Evolutionary conservation across 2,888 invertebrate species (phyloP).

Genomic region (Argynnis bischoffii): DNA sequence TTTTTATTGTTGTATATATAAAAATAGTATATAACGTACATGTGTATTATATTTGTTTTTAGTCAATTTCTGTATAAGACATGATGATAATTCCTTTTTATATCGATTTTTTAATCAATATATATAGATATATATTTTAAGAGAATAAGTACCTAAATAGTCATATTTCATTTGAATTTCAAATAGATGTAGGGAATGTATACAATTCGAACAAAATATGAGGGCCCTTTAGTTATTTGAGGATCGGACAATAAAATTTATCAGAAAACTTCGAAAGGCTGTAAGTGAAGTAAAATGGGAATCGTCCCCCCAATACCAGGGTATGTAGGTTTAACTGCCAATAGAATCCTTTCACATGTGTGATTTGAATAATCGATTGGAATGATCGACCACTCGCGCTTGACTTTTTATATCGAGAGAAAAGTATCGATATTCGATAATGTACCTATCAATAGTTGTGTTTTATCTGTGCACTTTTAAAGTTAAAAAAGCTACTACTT

Average conservation of each 20-base stretch:
- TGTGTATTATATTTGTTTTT: neutral
- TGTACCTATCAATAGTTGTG: neutral
- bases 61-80: neutral
- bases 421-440: slow-evolving; percentile 5
- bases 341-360: slow-evolving; percentile 39
- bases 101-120: neutral
- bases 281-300: slow-evolving; percentile 65
- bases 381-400: slow-evolving; percentile 8
- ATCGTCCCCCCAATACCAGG: slow-evolving; percentile 75
- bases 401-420: slow-evolving; percentile 9
- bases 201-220: slow-evolving; percentile 8
- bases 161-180: too few species aligned
- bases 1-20: slow-evolving; percentile 5
- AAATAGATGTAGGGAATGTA: neutral
- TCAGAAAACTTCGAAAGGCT: slow-evolving; percentile 61
- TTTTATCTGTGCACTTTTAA: too few species aligned
- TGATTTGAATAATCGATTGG: slow-evolving; percentile 1
- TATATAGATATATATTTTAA: neutral
- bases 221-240: slow-evolving; percentile 36
- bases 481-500: too few species aligned
- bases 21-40: neutral
- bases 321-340: slow-evolving; percentile 72
- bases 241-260: slow-evolving; percentile 74
- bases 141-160: too few species aligned
- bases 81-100: neutral